These are phyloP conservation scores for Diadegma fenestrale DNA, from an alignment of 2,888 invertebrate species.

Conservation along the genomic window DNA sequence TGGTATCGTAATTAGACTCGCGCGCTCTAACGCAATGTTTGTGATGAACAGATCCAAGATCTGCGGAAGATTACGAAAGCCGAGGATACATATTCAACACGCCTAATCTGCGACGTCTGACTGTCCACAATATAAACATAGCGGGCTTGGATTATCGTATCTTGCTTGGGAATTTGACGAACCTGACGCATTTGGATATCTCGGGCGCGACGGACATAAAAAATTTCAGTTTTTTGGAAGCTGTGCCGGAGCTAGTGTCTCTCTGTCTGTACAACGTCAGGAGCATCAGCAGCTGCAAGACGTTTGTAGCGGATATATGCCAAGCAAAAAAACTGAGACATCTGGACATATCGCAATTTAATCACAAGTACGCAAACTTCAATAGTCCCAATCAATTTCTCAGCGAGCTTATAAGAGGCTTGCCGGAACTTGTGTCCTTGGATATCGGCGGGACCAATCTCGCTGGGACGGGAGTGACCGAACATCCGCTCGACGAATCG, in stretches of 20 bases:
- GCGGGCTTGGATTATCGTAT: constrained; percentile 86
- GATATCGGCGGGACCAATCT: constrained; percentile 99
- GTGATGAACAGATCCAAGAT: constrained; percentile 67
- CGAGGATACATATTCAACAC: constrained; percentile 87
- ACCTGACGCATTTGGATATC: constrained; percentile 90
- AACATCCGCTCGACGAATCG: constrained; percentile 80
- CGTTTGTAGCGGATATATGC: constrained; percentile 82
- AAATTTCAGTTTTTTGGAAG: constrained; percentile 89
- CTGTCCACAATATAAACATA: constrained; percentile 86
- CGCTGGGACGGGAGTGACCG: constrained; percentile 93
- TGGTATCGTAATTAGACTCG: too few species aligned
- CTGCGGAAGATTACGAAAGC: constrained; percentile 79
- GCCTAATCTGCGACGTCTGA: constrained; percentile 87
- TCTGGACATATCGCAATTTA: constrained; percentile 94
- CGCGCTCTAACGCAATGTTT: neutral
- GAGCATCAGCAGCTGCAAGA: constrained; percentile 78
- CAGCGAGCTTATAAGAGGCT: constrained; percentile 89
- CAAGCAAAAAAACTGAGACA: constrained; percentile 86
- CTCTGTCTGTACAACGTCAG: constrained; percentile 93
- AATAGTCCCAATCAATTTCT: constrained; percentile 91
- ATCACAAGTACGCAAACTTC: constrained; percentile 90
- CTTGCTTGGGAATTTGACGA: constrained; percentile 87
- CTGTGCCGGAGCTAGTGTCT: constrained; percentile 89
- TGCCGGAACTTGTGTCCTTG: constrained; percentile 92
- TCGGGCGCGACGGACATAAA: constrained; percentile 88